Evolutionary conservation across 2,888 invertebrate genomes (phyloP), one percentile per base, ranked within the genome.

Genomic region (Diaperis boleti): DNA sequence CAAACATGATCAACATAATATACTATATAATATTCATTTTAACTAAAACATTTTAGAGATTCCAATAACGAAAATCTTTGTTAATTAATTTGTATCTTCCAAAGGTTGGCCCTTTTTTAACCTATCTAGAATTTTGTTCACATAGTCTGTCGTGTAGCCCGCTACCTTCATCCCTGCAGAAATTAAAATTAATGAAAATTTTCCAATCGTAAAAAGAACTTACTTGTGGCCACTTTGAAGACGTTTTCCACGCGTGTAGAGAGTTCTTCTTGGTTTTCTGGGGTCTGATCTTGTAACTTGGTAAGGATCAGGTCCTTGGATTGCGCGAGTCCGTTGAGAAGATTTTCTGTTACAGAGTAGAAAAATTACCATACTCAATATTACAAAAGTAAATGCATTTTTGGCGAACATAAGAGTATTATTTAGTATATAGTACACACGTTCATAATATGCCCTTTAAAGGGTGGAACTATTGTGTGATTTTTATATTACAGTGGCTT

Each of bases 101-200:
- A 88, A 89, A 54, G 88, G 86, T 76, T 90, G 88, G 22, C 95
- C 96, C 20, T 65, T 69, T 81, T 89, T 92, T 55, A 96, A 90
- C 79, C 92, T 94, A 62, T 95, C 94, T 81, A 97, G 83, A 62
- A 97, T 90, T 82, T 89, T 90, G 81, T 97, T 97, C 33, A 98
- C 97, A 82, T 92, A 97, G 74, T 96, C 96, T 7, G 96, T 95
- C 44, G 96, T 92, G 74, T 91, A 88, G 52, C 95, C 96, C 49
- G 95, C 97, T 78, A 97, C 93, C 85, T 89, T 90, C 52, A 91
- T 83, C 83, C 91, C 96, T 92, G 86, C 56, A 88, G 11, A 33
- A 33, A n/a, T n/a, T n/a, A n/a, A n/a, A n/a, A n/a, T n/a, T n/a
- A n/a, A n/a, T n/a, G n/a, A n/a, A n/a, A n/a, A n/a, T n/a, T n/a